Evolutionary conservation across 92 coral and sea anemone species (phyloP).

Genomic region (Zoanthus gigantus): DNA sequence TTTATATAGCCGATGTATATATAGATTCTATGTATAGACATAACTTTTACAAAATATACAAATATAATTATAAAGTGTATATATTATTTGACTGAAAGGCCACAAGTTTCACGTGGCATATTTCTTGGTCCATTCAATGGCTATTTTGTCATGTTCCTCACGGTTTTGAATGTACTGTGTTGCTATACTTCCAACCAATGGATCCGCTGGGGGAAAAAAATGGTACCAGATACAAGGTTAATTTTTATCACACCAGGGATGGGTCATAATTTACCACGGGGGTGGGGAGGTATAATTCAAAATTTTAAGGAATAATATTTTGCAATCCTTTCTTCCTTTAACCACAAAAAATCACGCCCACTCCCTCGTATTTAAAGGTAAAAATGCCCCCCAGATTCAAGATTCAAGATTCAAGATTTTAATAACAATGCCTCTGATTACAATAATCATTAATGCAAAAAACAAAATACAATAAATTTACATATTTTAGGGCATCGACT

Average conservation of each 20-base stretch:
- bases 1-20: not conserved
- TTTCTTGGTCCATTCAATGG: conserved; percentile 81
- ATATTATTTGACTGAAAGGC: not conserved
- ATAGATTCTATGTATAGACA: not conserved
- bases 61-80: not conserved
- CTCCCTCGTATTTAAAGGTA: too few relatives aligned
- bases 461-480: too few relatives aligned
- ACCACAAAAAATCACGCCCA: too few relatives aligned
- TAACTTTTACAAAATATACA: conserved; percentile 19
- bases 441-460: too few relatives aligned
- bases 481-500: too few relatives aligned
- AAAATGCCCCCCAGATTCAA: too few relatives aligned
- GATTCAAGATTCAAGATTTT: too few relatives aligned
- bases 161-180: conserved; percentile 81
- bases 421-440: too few relatives aligned
- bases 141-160: conserved; percentile 81
- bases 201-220: conserved; percentile 69
- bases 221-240: not conserved
- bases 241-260: not conserved
- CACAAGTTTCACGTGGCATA: conserved; percentile 65
- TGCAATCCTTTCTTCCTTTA: too few relatives aligned
- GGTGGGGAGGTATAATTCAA: too few relatives aligned
- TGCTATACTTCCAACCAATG: conserved; percentile 86
- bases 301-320: too few relatives aligned
- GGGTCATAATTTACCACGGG: too few relatives aligned